These are phyloP conservation scores for Stegana nigrithorax DNA, from an alignment of 2,888 invertebrate genomes.

Conservation along the genomic window DNA sequence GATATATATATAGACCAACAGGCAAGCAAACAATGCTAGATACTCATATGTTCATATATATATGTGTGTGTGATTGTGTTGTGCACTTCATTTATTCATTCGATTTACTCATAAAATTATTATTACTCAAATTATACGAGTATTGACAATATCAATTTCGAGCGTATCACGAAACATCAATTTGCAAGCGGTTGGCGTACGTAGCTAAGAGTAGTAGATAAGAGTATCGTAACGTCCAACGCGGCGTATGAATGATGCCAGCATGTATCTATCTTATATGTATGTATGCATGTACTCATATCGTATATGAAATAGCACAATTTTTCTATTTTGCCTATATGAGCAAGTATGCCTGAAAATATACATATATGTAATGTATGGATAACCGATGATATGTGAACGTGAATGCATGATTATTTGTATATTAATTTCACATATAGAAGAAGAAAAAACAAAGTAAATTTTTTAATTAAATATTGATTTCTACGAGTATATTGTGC, in stretches of 20 bases:
- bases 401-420: not conserved
- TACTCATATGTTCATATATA: not conserved
- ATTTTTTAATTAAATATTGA: slow-evolving; percentile 9
- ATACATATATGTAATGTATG: not conserved
- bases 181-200: too few species aligned
- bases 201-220: slow-evolving; percentile 39
- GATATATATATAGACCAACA: not conserved
- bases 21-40: not conserved
- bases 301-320: not conserved
- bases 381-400: not conserved
- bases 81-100: not conserved
- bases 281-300: not conserved
- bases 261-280: not conserved
- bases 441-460: too few species aligned
- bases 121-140: slow-evolving; percentile 24
- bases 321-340: too few species aligned
- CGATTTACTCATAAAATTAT: slow-evolving; percentile 31
- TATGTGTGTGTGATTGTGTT: not conserved
- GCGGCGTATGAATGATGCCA: not conserved
- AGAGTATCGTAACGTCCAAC: too few species aligned
- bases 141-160: slow-evolving; percentile 49
- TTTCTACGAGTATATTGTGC: slow-evolving; percentile 3
- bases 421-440: not conserved
- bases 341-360: not conserved
- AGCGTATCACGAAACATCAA: slow-evolving; percentile 55